Base-by-base conservation (phyloP, 2,888 invertebrate species). In the Crossocerus cetratus region DNA sequence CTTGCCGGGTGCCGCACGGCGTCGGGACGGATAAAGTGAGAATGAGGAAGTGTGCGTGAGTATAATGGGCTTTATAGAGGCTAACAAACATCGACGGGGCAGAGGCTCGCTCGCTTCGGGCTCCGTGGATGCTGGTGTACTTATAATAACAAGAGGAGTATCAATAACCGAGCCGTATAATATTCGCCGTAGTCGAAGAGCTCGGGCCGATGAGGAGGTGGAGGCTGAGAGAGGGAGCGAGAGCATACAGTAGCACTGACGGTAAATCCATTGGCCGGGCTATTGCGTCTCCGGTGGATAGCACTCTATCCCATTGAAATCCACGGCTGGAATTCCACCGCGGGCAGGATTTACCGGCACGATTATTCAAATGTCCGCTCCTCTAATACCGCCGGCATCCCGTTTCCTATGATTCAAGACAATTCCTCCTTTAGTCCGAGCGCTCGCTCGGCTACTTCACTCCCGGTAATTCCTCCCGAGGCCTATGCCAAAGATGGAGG, bases 11-110 rank as follows among this genome's bases (percentile, higher is more conserved):
- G 59, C 70, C 59, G n/a, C n/a, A 64, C 55, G 63, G 62, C 32
- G 0, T 0, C 32, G 32, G 8, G 23, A 5, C 23, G 32, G 32
- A 16, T 49, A 59, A 76, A 78, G 77, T 70, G 79, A 79, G 78
- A 79, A 79, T 72, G 74, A 79, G 79, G 77, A 79, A 79, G 79
- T 32, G 32, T 32, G 11, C 32, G 32, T 55, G 74, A 63, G 65
- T 69, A 72, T 78, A 79, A 79, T 74, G 72, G 79, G 54, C 60
- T 75, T 66, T 74, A 66, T 69, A 74, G 69, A 67, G 43, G 21
- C 54, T 55, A 56, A 20, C 65, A 32, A 43, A 21, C 22, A 23
- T 56, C 23, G 49, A 23, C 61, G 61, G 22, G 14, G 44, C n/a
- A 44, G 20, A 42, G 45, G 23, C 56, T 20, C 20, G 54, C 8